These are phyloP conservation scores for Ephydatia muelleri DNA, from an alignment of 37 sponge, comb jelly and placozoan genomes.

Conservation along the genomic window DNA sequence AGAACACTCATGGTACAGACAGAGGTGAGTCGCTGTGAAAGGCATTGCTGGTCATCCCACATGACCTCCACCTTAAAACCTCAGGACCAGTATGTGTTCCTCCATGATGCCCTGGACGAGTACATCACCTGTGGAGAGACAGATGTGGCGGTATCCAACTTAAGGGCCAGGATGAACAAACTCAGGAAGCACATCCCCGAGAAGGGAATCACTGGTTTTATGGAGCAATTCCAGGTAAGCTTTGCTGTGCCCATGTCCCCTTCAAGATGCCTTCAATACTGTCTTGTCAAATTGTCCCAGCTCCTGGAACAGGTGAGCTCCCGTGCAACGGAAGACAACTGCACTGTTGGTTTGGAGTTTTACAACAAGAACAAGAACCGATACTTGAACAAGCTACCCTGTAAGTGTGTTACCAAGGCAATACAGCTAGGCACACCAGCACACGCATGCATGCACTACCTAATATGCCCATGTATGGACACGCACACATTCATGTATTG, in stretches of 20 bases:
- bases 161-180: slow-evolving; percentile 35
- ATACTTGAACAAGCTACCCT: slow-evolving; percentile 47
- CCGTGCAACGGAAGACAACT: slow-evolving; percentile 34
- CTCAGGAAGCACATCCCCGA: slow-evolving; percentile 43
- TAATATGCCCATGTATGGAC: not conserved
- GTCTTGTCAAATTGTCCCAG: slow-evolving; percentile 4
- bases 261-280: too few relatives aligned
- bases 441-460: not conserved
- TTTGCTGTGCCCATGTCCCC: not conserved
- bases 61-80: not conserved
- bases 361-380: slow-evolving; percentile 66
- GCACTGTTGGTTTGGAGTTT: slow-evolving; percentile 44
- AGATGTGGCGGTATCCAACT: slow-evolving; percentile 15
- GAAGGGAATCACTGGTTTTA: slow-evolving; percentile 54
- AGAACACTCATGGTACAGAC: slow-evolving; percentile 58
- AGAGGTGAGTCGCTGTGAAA: slow-evolving; percentile 19
- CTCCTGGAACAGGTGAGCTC: slow-evolving; percentile 68
- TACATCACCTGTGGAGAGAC: slow-evolving; percentile 72
- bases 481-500: not conserved
- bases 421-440: not conserved
- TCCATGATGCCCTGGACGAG: slow-evolving; percentile 79
- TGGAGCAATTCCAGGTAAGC: slow-evolving; percentile 48
- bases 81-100: slow-evolving; percentile 75
- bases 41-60: not conserved
- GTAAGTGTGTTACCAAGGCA: too few relatives aligned